Evolutionary conservation across 2,113 vertebrate species (phyloP), one percentile per base, ranked within the genome.

Genomic region (Phrynocephalus versicolor): DNA sequence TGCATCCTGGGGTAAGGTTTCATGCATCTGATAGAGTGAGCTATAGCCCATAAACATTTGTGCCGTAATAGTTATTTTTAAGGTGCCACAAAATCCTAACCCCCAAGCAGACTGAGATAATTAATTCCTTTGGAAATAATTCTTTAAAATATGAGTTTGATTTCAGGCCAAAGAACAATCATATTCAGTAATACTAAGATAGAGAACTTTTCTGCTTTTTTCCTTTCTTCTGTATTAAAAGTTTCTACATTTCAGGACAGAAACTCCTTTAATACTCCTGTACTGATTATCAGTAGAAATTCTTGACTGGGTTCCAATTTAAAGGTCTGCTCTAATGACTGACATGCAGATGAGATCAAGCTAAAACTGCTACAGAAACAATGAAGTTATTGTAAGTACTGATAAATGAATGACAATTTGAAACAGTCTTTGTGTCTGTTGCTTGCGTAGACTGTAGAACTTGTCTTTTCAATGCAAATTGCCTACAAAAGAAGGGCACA

Each of bases 191-290:
- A 27, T 45, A 35, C 51, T 41, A 70, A 37, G 23, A 39, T 58
- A 37, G 10, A 84, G 85, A 85, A 85, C 88, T 18, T 70, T 67
- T 51, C 39, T n/a, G 6, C 15, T 79, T 89, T 90, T 70, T 27
- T 79, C 87, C 72, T 55, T 77, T 15, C 18, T 82, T 30, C 35
- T 64, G 51, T 33, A 51, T 69, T 18, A 12, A 75, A 69, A 73
- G 72, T 55, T 3, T 39, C 60, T 25, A 81, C 14, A 72, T 84
- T 81, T 88, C 57, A 90, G 67, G 64, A 85, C 33, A 64, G 27
- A 64, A 83, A 41, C 37, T 45, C 58, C 18, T 33, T 64, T 64
- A 76, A 84, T 64, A 64, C 41, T 27, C 51, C 14, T 74, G 30
- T 67, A 23, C 82, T 57, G 78, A 64, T 33, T 37, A 35, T 21